phyloP scores from a whole-genome alignment of 2,888 invertebrate genomes.

The Dynastes grantii region DNA sequence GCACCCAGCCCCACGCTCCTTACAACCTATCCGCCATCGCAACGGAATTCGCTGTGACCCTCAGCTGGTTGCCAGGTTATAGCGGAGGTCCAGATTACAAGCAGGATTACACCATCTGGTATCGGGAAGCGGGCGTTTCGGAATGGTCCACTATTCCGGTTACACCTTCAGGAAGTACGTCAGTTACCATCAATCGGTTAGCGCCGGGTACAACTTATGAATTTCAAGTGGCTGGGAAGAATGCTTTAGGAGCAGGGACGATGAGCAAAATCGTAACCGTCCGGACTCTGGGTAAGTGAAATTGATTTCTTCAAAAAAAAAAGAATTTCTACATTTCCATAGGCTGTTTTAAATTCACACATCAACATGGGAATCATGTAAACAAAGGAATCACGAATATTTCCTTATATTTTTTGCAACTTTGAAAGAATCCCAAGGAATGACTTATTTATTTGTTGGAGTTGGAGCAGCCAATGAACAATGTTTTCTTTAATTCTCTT shows the following conservation, averaged over 20 bases:
- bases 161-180: slow-evolving; percentile 91
- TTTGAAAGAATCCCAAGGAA: too few relatives aligned
- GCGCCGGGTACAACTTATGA: slow-evolving; percentile 94
- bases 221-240: slow-evolving; percentile 96
- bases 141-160: slow-evolving; percentile 97
- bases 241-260: slow-evolving; percentile 95
- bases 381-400: too few relatives aligned
- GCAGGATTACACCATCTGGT: slow-evolving; percentile 97
- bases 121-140: slow-evolving; percentile 88
- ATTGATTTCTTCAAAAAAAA: background rate
- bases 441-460: too few relatives aligned
- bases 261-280: slow-evolving; percentile 94
- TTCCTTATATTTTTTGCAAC: too few relatives aligned
- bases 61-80: slow-evolving; percentile 96
- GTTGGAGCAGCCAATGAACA: slow-evolving; percentile 50
- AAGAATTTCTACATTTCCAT: slow-evolving; percentile 34
- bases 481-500: slow-evolving; percentile 8
- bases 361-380: too few relatives aligned
- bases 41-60: slow-evolving; percentile 90
- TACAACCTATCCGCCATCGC: slow-evolving; percentile 94
- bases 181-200: slow-evolving; percentile 91
- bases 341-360: background rate
- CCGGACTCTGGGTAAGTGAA: slow-evolving; percentile 86
- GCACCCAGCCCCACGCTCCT: slow-evolving; percentile 97
- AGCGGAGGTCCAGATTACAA: slow-evolving; percentile 96